Conservation (phyloP, 2,888 invertebrate species). For the Phrixothrix hirtus region DNA sequence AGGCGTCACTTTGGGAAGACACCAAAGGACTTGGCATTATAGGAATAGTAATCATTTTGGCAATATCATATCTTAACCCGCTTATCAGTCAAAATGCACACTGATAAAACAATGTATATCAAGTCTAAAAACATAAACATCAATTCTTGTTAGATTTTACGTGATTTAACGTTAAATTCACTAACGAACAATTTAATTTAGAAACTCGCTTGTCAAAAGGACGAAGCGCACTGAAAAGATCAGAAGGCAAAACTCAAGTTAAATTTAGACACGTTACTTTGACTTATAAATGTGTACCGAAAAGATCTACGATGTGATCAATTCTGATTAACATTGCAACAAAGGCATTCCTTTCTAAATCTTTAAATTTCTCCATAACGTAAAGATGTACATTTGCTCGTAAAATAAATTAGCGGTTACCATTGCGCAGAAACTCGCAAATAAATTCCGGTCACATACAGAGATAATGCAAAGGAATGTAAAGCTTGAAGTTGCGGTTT, state of each 20-base stretch:
- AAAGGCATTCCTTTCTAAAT: no score
- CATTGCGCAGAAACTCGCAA: background rate
- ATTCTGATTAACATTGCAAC: no score
- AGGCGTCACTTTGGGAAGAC: conserved; percentile 68
- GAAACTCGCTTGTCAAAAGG: conserved; percentile 7
- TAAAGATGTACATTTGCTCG: background rate
- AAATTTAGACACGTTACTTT: conserved; percentile 11
- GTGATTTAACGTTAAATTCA: no score
- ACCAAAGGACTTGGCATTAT: conserved; percentile 53
- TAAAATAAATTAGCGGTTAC: background rate
- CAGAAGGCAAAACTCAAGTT: background rate
- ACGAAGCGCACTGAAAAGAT: conserved; percentile 6
- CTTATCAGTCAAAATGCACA: background rate
- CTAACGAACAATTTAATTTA: background rate
- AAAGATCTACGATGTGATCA: no score
- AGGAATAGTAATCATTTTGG: conserved; percentile 38
- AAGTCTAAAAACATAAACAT: no score
- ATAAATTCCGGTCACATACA: background rate
- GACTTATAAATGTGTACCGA: no score
- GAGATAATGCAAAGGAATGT: background rate
- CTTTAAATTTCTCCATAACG: no score
- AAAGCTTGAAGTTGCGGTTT: background rate
- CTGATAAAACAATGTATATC: no score
- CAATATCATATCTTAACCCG: background rate
- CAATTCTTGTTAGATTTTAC: no score